Percentiles rank a stretch among this genome's conserved stretches.
phyloP scores from a whole-genome alignment of 2,888 invertebrate genomes.

The Athalia rosae region DNA sequence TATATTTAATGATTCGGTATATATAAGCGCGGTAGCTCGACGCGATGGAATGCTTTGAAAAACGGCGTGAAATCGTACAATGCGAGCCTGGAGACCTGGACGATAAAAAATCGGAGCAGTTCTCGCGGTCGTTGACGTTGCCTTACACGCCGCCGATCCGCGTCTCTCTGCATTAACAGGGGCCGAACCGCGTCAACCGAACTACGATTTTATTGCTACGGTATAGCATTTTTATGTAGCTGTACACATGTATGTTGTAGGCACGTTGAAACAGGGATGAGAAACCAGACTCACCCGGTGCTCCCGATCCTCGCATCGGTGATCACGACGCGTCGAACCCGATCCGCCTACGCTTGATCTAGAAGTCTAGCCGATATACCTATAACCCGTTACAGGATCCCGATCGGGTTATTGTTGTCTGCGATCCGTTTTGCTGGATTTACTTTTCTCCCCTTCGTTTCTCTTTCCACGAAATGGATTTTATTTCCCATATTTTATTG shows the following conservation, averaged over 20 bases:
- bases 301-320: constrained; percentile 7
- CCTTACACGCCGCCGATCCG: no score
- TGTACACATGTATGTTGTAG: no score
- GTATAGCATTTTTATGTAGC: no score
- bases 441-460: no score
- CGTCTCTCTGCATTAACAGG: no score
- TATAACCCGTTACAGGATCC: constrained; percentile 19
- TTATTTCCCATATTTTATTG: no score
- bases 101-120: constrained; percentile 36
- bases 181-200: no score
- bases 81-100: constrained; percentile 22
- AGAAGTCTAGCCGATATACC: constrained; percentile 5
- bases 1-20: constrained; percentile 21
- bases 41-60: constrained; percentile 45
- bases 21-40: neutral
- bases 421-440: no score
- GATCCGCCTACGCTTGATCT: constrained; percentile 8
- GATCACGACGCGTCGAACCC: neutral
- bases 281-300: neutral
- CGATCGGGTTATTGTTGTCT: constrained; percentile 1
- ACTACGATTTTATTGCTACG: neutral
- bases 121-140: constrained; percentile 40
- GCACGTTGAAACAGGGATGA: no score
- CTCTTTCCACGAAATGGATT: no score
- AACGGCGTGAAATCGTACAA: constrained; percentile 51